Evolutionary conservation across 1,140 invertebrate genomes (phyloP), one percentile per base, ranked within the genome.

Genomic region (Maconellicoccus hirsutus): DNA sequence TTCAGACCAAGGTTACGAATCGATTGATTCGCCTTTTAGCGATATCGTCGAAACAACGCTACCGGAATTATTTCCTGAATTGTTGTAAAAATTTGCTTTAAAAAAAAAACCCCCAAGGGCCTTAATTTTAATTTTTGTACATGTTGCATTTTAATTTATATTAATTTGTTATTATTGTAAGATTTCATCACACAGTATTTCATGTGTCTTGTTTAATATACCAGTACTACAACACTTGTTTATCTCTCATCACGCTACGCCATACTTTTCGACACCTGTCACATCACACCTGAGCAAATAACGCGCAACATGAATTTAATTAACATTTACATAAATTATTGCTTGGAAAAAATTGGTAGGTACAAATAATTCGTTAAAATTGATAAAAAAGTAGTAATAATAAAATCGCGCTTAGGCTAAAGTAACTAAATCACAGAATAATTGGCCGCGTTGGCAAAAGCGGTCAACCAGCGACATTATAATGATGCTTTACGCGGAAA

Each of bases 1-100:
- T 71, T 75, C 75, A 16, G 75, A 75, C 39, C 61, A 72, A 12
- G 75, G 75, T 42, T 75, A 75, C 42, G 75, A 75, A 52, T 75
- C 75, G 3, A 27, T 73, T 23, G 74, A 74, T 63, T 75, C 75
- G 14, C 75, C 75, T 14, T 29, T 66, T 0, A 75, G 71, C 59
- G 61, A 25, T 61, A 61, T 16, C 19, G 73, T 73, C 33, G 27
- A 52, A 38, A 63, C 69, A 21, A 12, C 70, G 6, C 38, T 73
- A n/a, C 66, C 63, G 14, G 39, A 69, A 21, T 69, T 74, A 6
- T 75, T 75, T 69, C 73, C 75, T 33, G 72, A 74, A 22, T 61
- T 75, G 38, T 42, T 73, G 16, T 74, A 72, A 75, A 70, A 61
- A 6, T 61, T 38, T n/a, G n/a, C n/a, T n/a, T n/a, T n/a, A n/a